Evolutionary conservation across 2,797 vertebrate species (phyloP).

Genomic region (Neosalanx taihuensis): DNA sequence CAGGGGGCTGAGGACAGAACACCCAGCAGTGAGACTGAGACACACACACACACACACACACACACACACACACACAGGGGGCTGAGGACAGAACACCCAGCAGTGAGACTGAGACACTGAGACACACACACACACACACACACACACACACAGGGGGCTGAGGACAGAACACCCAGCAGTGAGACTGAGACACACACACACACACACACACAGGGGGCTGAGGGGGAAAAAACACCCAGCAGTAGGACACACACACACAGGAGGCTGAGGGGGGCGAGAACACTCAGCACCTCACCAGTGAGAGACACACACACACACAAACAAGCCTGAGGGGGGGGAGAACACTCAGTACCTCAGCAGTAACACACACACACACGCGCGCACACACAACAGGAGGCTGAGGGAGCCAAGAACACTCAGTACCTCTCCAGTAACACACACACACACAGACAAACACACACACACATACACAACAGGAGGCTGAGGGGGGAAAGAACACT

Average conservation of each 20-base stretch:
- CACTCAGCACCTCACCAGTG: background rate
- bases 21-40: background rate
- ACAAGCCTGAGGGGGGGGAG: too few relatives aligned
- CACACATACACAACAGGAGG: too few relatives aligned
- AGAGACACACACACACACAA: background rate
- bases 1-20: too few relatives aligned
- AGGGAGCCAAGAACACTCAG: too few relatives aligned
- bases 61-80: conserved; percentile 43
- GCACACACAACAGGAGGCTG: too few relatives aligned
- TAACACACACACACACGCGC: too few relatives aligned
- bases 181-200: conserved; percentile 11
- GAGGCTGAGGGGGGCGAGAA: background rate
- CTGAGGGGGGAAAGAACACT: too few relatives aligned
- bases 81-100: conserved; percentile 26
- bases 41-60: conserved; percentile 3
- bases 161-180: background rate
- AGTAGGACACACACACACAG: background rate
- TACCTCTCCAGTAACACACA: too few relatives aligned
- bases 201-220: conserved; percentile 5
- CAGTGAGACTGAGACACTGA: conserved; percentile 2
- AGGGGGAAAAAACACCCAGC: background rate
- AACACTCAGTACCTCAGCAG: too few relatives aligned
- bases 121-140: conserved; percentile 18
- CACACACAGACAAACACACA: too few relatives aligned
- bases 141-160: conserved; percentile 1